Evolutionary conservation across 2,888 invertebrate genomes (phyloP).

Genomic region (Nysson spinosus): DNA sequence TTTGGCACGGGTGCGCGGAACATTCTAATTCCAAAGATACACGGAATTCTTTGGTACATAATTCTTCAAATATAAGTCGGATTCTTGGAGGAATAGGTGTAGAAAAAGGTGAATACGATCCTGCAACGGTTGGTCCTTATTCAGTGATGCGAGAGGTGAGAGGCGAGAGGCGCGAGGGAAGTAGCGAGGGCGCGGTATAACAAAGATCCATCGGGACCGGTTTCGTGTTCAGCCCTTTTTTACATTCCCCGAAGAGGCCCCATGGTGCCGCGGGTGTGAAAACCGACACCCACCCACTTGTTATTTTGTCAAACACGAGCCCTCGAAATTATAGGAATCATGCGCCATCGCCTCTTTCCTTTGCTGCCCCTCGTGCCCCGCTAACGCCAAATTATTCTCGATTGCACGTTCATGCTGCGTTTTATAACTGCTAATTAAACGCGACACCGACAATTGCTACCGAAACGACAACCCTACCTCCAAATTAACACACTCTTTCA

Average conservation of each 20-base stretch:
- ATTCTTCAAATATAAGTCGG: neutral
- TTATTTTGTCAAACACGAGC: constrained; percentile 73
- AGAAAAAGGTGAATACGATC: constrained; percentile 42
- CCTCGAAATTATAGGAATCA: constrained; percentile 72
- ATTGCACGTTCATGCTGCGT: constrained; percentile 42
- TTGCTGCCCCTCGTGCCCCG: neutral
- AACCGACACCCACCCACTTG: constrained; percentile 77
- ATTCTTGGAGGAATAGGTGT: constrained; percentile 4
- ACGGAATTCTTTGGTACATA: too few relatives aligned
- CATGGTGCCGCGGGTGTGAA: constrained; percentile 75
- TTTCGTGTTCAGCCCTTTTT: constrained; percentile 73
- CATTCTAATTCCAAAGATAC: too few relatives aligned
- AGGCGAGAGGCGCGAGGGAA: constrained; percentile 42
- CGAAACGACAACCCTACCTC: constrained; percentile 4
- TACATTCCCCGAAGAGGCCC: constrained; percentile 72
- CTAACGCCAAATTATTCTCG: constrained; percentile 34
- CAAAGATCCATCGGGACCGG: constrained; percentile 77
- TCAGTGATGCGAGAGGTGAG: constrained; percentile 40
- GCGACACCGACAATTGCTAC: constrained; percentile 55
- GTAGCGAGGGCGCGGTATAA: constrained; percentile 58
- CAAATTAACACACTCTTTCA: too few relatives aligned
- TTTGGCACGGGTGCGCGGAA: too few relatives aligned
- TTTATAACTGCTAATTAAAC: constrained; percentile 68
- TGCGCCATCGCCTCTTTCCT: constrained; percentile 33
- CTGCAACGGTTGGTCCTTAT: constrained; percentile 59